Percentiles rank a stretch among this genome's conserved stretches.
These are phyloP conservation scores for Mylabris phalerata DNA, from an alignment of 1,140 invertebrate species.

Conservation along the genomic window DNA sequence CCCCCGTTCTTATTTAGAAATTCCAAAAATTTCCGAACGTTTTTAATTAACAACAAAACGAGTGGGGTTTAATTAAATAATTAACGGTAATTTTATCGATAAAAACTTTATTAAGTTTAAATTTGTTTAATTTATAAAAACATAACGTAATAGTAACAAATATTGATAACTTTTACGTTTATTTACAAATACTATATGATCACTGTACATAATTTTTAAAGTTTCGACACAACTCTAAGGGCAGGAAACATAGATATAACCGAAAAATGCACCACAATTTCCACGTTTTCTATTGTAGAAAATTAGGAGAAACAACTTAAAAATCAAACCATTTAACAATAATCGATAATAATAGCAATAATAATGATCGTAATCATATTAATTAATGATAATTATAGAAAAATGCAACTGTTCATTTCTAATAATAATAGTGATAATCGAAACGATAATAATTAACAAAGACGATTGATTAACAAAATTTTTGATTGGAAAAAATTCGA, in stretches of 20 bases:
- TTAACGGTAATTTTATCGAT: slow-evolving; percentile 8
- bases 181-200: slow-evolving; percentile 30
- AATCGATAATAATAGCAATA: not conserved
- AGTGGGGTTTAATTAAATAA: too few species aligned
- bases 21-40: too few species aligned
- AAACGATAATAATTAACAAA: too few species aligned
- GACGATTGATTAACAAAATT: too few species aligned
- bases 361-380: too few species aligned
- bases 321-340: slow-evolving; percentile 2
- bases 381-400: too few species aligned
- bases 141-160: slow-evolving; percentile 38
- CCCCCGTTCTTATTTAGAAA: too few species aligned
- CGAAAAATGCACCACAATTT: too few species aligned
- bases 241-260: too few species aligned
- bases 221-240: not conserved
- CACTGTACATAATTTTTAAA: slow-evolving; percentile 23
- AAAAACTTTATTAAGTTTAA: slow-evolving; percentile 36
- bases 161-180: slow-evolving; percentile 31
- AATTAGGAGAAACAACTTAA: not conserved
- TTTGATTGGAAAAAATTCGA: not conserved
- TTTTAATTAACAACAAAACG: too few species aligned
- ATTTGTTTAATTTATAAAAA: slow-evolving; percentile 37
- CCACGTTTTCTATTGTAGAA: not conserved
- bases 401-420: too few species aligned
- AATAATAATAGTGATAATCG: too few species aligned